Evolutionary conservation across 2,888 invertebrate genomes (phyloP), one percentile per base, ranked within the genome.

Genomic region (Microplitis manilae): DNA sequence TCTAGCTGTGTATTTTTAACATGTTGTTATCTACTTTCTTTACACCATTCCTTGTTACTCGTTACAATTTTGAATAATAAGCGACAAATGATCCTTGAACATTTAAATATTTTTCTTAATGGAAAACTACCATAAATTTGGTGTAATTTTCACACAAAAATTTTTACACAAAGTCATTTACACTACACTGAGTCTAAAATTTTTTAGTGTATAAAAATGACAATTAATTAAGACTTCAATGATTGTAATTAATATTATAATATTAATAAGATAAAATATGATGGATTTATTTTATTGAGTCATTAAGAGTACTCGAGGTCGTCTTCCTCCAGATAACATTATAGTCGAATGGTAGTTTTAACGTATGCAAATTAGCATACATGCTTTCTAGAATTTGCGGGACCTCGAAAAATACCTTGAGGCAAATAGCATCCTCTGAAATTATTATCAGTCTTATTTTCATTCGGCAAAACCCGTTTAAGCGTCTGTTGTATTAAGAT

Each of bases 321-420:
- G 50, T 41, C 64, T 62, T 72, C 62, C 20, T 71, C 39, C 40
- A 71, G 61, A 71, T 39, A 41, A 70, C 60, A 15, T 61, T 71
- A 13, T 5, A 62, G 41, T 30, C 15, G 30, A 72, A 72, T 64
- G 64, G 13, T 41, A 64, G 40, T 72, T 72, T 72, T 64, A 72
- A 17, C 30, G 41, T 64, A 72, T 72, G 64, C 64, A 72, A 62
- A 62, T 61, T 50, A 13, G 4, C 50, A 13, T 50, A 8, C 0
- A 50, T 50, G 9, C 50, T 50, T 50, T 50, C 50, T 50, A 50
- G 6, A 62, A 61, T 72, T 72, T 8, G n/a, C 15, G 17, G 40
- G 62, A 62, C 13, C 13, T 61, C n/a, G 9, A 15, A 72, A 61
- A 62, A n/a, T 72, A 40, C 62, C 61, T 61, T 72, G 38, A 72